Base-by-base conservation (phyloP, 2,113 vertebrate species). In the Cheilinus undulatus region DNA sequence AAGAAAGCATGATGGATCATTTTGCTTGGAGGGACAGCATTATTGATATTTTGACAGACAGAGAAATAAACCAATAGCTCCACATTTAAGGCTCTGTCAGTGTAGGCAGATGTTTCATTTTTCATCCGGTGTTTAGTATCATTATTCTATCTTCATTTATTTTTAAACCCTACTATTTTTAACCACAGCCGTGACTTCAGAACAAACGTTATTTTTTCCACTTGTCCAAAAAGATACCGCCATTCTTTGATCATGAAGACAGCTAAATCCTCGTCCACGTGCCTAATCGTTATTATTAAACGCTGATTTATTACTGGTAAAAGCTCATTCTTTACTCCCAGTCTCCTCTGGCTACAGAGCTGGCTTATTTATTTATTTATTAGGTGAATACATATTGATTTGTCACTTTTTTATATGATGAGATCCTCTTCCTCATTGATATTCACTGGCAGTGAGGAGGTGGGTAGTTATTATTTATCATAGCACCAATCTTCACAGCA, bases 401-500 rank as follows among this genome's bases (percentile, higher is more conserved):
- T 27, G 32, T 48, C 23, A 9, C 4, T 23, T 66, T 48, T 38
- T 48, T 36, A 49, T 62, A 66, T 67, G 20, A 42, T 19, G 46
- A 30, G 13, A 23, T 26, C 6, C 46, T 57, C 36, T 49, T n/a
- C n/a, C 15, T 71, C 52, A 57, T 71, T 60, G 48, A 27, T 42
- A 75, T 74, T 58, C 49, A 68, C 13, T 48, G 67, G 45, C 70
- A 34, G 36, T 12, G 15, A 36, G 59, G 17, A 36, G 46, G 28
- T 7, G 23, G 49, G 51, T 28, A 15, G 26, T 45, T 56, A 57
- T 75, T 57, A 43, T 68, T 32, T 36, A 51, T 67, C 20, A 46
- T 19, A 42, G 52, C 5, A 1, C 43, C 10, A 15, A 28, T 57
- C 42, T 65, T 36, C 52, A 52, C 56, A 48, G 15, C 67, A 28